Evolutionary conservation across 2,797 vertebrate genomes (phyloP).

Genomic region (Calcarius lapponicus): DNA sequence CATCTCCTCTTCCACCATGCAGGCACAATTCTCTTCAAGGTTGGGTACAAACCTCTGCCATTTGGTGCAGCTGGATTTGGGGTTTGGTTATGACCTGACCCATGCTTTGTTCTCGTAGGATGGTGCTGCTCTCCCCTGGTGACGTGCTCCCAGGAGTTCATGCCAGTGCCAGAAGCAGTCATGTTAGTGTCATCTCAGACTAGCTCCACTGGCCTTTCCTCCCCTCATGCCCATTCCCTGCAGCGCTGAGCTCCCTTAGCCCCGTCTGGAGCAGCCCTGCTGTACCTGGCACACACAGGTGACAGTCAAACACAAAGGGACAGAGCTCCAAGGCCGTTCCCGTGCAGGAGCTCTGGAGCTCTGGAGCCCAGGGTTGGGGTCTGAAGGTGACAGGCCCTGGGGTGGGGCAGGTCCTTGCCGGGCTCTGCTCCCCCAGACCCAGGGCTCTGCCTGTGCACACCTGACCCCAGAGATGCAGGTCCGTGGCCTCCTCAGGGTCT

Average conservation of each 20-base stretch:
- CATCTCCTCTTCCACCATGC: neutral
- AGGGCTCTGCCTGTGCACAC: rapidly evolving
- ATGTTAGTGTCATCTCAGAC: neutral
- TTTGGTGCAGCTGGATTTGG: neutral
- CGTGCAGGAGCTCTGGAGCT: rapidly evolving
- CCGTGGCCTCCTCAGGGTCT: rapidly evolving
- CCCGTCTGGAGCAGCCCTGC: neutral
- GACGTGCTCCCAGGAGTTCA: neutral
- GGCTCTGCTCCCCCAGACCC: rapidly evolving
- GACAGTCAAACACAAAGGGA: neutral
- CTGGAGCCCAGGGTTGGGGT: rapidly evolving
- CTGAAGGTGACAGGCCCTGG: neutral
- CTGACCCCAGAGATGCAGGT: rapidly evolving
- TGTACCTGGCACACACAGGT: rapidly evolving
- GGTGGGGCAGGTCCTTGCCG: rapidly evolving
- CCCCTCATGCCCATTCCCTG: rapidly evolving
- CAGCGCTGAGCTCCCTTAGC: rapidly evolving
- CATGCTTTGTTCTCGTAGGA: rapidly evolving
- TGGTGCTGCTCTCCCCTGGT: neutral
- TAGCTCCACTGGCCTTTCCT: neutral
- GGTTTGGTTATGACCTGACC: neutral
- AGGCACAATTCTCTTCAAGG: neutral
- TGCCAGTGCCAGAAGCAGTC: neutral
- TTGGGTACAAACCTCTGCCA: rapidly evolving
- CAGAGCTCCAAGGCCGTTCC: neutral